Evolutionary conservation across 2,113 vertebrate genomes (phyloP).

Genomic region (Oceanodroma tethys): DNA sequence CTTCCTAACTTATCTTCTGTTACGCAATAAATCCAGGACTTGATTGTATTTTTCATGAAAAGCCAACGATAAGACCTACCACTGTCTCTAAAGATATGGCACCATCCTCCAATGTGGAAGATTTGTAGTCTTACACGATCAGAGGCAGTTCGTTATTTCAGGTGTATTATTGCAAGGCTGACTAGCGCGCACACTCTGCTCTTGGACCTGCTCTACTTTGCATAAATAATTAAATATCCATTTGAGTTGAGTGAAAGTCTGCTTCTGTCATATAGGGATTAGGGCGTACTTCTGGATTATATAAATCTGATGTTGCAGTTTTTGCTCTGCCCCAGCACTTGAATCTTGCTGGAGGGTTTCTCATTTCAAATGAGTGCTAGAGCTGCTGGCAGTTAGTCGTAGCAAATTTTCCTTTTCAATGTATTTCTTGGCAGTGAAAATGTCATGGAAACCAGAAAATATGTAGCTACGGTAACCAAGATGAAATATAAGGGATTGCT

Average conservation of each 20-base stretch:
- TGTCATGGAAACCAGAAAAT: background rate
- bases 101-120: background rate
- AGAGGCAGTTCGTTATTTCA: background rate
- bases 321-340: background rate
- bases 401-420: background rate
- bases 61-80: background rate
- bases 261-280: background rate
- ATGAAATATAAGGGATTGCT: background rate
- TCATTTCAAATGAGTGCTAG: background rate
- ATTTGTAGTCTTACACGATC: background rate
- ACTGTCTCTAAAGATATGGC: background rate
- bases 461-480: background rate
- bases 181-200: background rate
- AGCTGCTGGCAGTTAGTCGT: background rate
- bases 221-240: background rate
- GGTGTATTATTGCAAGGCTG: background rate
- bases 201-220: background rate
- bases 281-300: background rate
- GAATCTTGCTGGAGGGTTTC: background rate
- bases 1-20: background rate
- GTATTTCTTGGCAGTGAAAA: background rate
- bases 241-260: background rate
- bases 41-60: background rate
- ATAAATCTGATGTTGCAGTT: background rate
- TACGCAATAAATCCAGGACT: background rate